Evolutionary conservation across 2,888 invertebrate species (phyloP).

Genomic region (Pherbina coryleti): DNA sequence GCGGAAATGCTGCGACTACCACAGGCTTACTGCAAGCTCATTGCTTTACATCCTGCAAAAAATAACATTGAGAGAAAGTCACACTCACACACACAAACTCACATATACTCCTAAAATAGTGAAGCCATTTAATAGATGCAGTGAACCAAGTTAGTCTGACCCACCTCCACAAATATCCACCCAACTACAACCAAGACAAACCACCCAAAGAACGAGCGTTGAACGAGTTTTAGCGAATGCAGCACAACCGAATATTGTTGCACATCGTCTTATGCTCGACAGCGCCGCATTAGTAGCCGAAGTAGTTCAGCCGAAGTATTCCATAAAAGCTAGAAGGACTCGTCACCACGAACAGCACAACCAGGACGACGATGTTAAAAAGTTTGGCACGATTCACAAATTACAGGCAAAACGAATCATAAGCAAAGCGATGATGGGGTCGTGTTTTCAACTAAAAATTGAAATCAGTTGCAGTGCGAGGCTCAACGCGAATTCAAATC

Average conservation of each 20-base stretch:
- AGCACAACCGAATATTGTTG: not conserved
- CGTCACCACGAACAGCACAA: not conserved
- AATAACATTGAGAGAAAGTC: not conserved
- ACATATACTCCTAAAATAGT: not conserved
- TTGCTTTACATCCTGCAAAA: not conserved
- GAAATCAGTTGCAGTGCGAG: constrained; percentile 56
- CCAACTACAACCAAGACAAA: not conserved
- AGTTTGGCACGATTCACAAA: not conserved
- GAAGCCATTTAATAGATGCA: not conserved
- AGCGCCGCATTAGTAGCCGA: not conserved
- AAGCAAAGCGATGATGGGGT: constrained; percentile 12
- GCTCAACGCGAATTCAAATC: constrained; percentile 60
- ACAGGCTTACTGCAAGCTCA: not conserved
- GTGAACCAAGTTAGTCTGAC: not conserved
- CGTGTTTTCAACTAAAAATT: constrained; percentile 18
- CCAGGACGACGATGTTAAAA: not conserved
- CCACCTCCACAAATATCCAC: not conserved
- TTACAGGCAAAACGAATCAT: not conserved
- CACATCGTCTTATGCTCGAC: not conserved
- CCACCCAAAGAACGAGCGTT: not conserved
- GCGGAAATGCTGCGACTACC: not conserved
- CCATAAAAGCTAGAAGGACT: not conserved
- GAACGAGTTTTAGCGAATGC: not conserved
- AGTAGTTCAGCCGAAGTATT: not conserved
- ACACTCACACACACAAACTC: not conserved